These are phyloP conservation scores for Grammomys dolichurus DNA, from an alignment of 2,113 vertebrate genomes.

Conservation along the genomic window DNA sequence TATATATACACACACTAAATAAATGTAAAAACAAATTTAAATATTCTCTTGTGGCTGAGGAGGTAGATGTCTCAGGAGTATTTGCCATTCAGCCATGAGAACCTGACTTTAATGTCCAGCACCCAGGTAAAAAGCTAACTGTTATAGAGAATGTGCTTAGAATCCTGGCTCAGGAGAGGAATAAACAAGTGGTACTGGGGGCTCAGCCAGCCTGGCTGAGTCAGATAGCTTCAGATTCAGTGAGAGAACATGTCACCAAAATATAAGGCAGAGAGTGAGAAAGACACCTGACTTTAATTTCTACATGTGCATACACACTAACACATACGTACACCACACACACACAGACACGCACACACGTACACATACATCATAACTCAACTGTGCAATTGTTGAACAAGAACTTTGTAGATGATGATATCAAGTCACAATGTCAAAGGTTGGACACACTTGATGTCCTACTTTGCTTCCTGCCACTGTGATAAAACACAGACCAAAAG, in stretches of 20 bases:
- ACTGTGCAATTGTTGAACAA: background rate
- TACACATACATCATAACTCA: background rate
- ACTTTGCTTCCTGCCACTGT: background rate
- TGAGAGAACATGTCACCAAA: background rate
- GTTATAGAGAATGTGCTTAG: background rate
- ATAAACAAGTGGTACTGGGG: too few species aligned
- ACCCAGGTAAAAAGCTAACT: background rate
- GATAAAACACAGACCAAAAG: background rate
- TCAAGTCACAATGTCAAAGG: background rate
- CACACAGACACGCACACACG: background rate
- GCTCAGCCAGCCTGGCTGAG: background rate
- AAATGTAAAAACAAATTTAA: background rate
- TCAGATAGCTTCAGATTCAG: background rate
- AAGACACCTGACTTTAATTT: background rate
- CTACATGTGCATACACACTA: background rate
- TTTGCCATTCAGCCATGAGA: background rate
- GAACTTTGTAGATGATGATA: background rate
- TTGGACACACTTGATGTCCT: background rate
- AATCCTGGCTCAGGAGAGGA: background rate
- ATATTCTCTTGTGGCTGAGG: background rate
- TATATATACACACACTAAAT: background rate
- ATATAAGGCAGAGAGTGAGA: background rate
- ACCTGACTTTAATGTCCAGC: background rate
- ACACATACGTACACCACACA: background rate
- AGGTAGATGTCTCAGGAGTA: background rate